Base-by-base conservation (phyloP, 2,113 vertebrate species). In the Macroglossus sobrinus region DNA sequence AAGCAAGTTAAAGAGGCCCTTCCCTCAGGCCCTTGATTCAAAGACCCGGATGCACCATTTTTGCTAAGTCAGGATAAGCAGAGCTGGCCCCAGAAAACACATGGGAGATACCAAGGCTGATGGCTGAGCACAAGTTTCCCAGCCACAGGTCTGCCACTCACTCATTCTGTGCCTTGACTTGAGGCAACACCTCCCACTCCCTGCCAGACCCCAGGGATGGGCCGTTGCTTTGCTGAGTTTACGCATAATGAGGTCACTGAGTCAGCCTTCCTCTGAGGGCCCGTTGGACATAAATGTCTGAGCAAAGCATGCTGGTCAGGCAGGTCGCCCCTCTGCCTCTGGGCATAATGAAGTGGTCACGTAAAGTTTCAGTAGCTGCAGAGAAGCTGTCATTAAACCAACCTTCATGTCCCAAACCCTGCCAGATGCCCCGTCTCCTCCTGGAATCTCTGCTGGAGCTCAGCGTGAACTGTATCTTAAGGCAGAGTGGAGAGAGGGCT, bases 381-480 rank as follows among this genome's bases (percentile, higher is more conserved):
- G 35, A 94, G 71, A 88, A 68, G 22, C 78, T 57, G 55, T 63
- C 71, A 19, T 84, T 30, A 88, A 85, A 35, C 21, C 72, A 69
- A 55, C 24, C 33, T 59, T 35, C 53, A 22, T 3, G 45, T 68
- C 68, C 82, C 21, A 24, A 68, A 84, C 50, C 5, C 43, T 1
- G 7, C 21, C 64, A 43, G 33, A 38, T 21, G 3, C 80, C 71
- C 57, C 2, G 64, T 40, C 38, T 55, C n/a, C 79, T 75, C 18
- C 61, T 22, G 38, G 47, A 57, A n/a, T 35, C 55, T 68, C 78
- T 30, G 18, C 47, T 11, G 26, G 50, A 87, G 38, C 33, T 79
- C 74, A 68, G 61, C 12, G 22, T 38, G 84, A 28, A 68, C 71
- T 75, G 40, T 5, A 1, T 63, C 45, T 64, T n/a, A 2, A 74